phyloP scores from a whole-genome alignment of 2,113 vertebrate species.

The Daboia siamensis region DNA sequence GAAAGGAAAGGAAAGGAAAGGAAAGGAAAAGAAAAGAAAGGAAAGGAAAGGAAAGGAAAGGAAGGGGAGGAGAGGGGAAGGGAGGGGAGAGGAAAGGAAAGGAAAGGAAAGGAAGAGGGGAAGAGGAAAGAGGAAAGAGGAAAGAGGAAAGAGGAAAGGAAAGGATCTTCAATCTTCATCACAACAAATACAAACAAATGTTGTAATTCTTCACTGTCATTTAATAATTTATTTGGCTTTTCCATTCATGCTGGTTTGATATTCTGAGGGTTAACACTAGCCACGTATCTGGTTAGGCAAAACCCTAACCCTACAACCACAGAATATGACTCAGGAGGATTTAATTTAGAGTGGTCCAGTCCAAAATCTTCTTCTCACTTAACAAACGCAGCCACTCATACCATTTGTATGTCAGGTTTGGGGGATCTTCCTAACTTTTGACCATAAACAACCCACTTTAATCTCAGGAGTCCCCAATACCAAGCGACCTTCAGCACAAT shows the following conservation, averaged over 20 bases:
- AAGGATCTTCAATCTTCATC: background rate
- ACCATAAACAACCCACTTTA: background rate
- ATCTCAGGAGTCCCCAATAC: background rate
- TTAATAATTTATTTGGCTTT: background rate
- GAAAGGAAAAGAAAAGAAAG: background rate
- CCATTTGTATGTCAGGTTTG: background rate
- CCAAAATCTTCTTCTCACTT: background rate
- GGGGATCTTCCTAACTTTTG: background rate
- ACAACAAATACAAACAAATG: background rate
- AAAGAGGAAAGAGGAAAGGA: background rate
- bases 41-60: background rate
- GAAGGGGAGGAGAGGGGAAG: rapidly evolving
- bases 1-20: too few species aligned
- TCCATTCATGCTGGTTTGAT: background rate
- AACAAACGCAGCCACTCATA: background rate
- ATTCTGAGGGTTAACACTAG: background rate
- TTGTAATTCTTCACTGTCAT: background rate
- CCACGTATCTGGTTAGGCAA: background rate
- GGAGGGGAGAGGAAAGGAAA: background rate
- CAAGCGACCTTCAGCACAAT: background rate
- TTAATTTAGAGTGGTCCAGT: background rate
- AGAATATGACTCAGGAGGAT: background rate
- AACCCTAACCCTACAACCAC: background rate
- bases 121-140: too few species aligned
- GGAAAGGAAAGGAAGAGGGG: too few species aligned